A percentile compares a stretch with the other conserved stretches of the same genome.
Evolutionary conservation across 2,797 vertebrate genomes (phyloP).

Genomic region (Nyctibius grandis): DNA sequence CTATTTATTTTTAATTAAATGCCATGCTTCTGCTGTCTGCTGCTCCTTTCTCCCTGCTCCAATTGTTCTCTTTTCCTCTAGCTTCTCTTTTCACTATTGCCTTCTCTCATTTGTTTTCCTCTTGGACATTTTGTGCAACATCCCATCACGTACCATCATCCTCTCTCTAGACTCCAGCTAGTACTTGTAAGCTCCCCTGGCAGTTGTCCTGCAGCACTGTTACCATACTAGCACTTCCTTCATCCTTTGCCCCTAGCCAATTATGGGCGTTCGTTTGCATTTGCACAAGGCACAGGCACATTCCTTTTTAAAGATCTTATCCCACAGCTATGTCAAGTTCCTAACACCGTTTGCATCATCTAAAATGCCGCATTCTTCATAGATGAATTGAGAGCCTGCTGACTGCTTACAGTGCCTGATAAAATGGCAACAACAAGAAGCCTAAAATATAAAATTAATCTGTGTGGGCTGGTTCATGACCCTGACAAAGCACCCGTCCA

Average conservation of each 20-base stretch:
- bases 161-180: not conserved
- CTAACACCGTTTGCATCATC: not conserved
- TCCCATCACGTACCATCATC: not conserved
- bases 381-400: not conserved
- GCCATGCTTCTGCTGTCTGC: not conserved
- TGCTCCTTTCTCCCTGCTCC: not conserved
- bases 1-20: not conserved
- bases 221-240: not conserved
- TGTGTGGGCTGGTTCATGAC: not conserved
- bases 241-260: not conserved
- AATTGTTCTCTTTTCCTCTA: not conserved
- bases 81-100: not conserved
- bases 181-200: not conserved
- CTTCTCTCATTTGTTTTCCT: not conserved
- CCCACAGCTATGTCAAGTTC: not conserved
- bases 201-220: not conserved
- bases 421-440: not conserved
- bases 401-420: not conserved
- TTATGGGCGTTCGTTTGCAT: not conserved
- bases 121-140: not conserved
- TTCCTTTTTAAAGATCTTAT: not conserved
- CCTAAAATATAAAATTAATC: not conserved
- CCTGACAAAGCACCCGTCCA: not conserved
- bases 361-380: not conserved
- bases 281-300: not conserved